A percentile compares a stretch with the other conserved stretches of the same genome.
Evolutionary conservation across 2,888 invertebrate species (phyloP).

Genomic region (Lutraria lutraria): DNA sequence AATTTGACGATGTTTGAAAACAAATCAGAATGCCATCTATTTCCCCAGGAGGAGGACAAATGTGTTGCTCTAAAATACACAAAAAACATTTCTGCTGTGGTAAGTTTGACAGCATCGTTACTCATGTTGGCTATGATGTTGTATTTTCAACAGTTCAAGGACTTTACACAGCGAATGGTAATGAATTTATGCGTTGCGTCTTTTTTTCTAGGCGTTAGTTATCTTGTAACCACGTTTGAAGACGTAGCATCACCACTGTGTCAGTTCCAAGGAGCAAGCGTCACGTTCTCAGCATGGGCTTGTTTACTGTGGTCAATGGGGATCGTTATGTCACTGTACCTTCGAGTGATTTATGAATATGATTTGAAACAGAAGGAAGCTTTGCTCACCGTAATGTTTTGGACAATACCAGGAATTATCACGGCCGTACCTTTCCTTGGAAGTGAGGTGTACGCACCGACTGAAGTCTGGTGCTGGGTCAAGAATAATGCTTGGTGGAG

Average conservation of each 20-base stretch:
- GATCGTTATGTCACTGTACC: slow-evolving; percentile 40
- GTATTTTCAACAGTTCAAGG: slow-evolving; percentile 39
- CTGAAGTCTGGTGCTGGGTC: slow-evolving; percentile 59
- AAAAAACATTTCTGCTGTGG: slow-evolving; percentile 2
- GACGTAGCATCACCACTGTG: slow-evolving; percentile 21
- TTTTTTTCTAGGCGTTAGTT: slow-evolving; percentile 25
- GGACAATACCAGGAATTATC: slow-evolving; percentile 33
- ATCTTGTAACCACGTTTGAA: slow-evolving; percentile 26
- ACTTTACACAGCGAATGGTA: slow-evolving; percentile 50
- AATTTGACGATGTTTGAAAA: not conserved
- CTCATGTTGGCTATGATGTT: slow-evolving; percentile 23
- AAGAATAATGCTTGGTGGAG: slow-evolving; percentile 47
- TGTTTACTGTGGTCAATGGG: slow-evolving; percentile 38
- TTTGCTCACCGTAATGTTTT: not conserved
- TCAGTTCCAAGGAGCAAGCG: slow-evolving; percentile 35
- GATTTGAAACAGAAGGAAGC: slow-evolving; percentile 25
- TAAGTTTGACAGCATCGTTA: slow-evolving; percentile 20
- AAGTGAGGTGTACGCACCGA: slow-evolving; percentile 47
- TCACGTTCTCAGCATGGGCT: slow-evolving; percentile 36
- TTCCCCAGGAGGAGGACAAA: not conserved
- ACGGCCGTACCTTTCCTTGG: slow-evolving; percentile 39
- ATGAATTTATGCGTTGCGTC: slow-evolving; percentile 44
- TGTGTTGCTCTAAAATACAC: slow-evolving; percentile 32
- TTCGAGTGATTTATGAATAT: slow-evolving; percentile 26
- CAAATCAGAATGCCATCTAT: slow-evolving; percentile 4